Percentiles rank a stretch among this genome's conserved stretches.
Evolutionary conservation across 1,140 invertebrate species (phyloP).

Genomic region (Melipona quadrifasciata): DNA sequence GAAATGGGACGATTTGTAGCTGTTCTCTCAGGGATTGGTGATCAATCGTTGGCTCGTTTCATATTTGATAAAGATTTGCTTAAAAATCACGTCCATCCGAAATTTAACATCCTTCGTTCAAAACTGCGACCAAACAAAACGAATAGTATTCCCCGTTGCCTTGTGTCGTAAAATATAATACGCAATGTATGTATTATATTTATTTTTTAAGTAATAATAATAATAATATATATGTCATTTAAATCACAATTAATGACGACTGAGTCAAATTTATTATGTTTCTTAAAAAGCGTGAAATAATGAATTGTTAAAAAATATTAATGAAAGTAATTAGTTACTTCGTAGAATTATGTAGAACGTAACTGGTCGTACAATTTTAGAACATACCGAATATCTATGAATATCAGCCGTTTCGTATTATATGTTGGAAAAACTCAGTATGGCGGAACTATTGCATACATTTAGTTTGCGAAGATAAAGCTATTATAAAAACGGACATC

Average conservation of each 20-base stretch:
- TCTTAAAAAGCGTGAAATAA: not conserved
- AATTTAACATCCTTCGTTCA: slow-evolving; percentile 65
- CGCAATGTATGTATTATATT: not conserved
- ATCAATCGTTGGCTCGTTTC: slow-evolving; percentile 71
- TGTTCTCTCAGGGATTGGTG: slow-evolving; percentile 73
- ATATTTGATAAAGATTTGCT: slow-evolving; percentile 75
- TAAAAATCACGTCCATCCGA: slow-evolving; percentile 56
- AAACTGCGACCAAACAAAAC: not conserved
- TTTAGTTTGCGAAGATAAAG: not conserved
- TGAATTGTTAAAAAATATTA: not conserved
- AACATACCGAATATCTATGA: not conserved
- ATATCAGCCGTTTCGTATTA: slow-evolving; percentile 7
- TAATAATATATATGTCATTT: not conserved
- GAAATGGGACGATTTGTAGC: slow-evolving; percentile 72
- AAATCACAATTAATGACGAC: too few species aligned
- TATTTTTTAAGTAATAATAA: slow-evolving; percentile 4
- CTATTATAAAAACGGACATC: not conserved
- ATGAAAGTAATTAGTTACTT: not conserved
- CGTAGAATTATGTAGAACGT: not conserved
- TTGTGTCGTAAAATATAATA: not conserved
- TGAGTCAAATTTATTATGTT: too few species aligned
- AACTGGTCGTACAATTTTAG: not conserved
- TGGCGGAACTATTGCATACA: slow-evolving; percentile 32
- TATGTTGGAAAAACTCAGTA: slow-evolving; percentile 23
- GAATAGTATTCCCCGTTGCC: not conserved